Base-by-base conservation (phyloP, 2,888 invertebrate genomes). In the Anthoptus insignis region DNA sequence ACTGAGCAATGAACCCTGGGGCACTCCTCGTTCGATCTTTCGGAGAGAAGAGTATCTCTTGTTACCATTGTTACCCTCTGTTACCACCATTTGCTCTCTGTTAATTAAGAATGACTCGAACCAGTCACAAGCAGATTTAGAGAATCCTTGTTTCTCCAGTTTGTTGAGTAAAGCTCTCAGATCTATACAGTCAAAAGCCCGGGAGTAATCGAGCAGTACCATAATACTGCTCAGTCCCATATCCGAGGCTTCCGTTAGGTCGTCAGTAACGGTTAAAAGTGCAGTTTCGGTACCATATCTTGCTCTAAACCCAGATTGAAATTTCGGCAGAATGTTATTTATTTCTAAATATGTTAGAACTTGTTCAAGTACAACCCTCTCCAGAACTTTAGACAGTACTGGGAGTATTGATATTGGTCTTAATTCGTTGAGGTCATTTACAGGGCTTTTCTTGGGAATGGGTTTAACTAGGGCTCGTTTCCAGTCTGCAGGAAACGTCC, bases 211-310 rank as follows among this genome's bases (percentile, higher is more conserved):
- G 11, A 45, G 5, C 45, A 45, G 45, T 21, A 45, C 45, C 45
- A 45, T 45, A 45, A 45, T 21, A 45, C 45, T 45, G 45, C 45
- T 45, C 45, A 45, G 13, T 21, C 45, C 45, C 45, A 45, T 45
- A 21, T 45, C 45, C 1, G 45, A 45, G 45, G 45, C 21, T 13
- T 45, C 45, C 21, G 45, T 45, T 11, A 45, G 21, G 21, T 45
- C 45, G 21, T 45, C 45, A 21, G 45, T 45, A 1, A 45, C 45
- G 11, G 19, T 19, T 21, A 45, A 21, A 9, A 45, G 45, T 3
- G 45, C 45, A 45, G 45, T 45, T 37, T 37, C 37, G 9, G 37
- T 37, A 11, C 37, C n/a, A n/a, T 37, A 13, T 4, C 27, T 8
- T 27, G 4, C 8, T 32, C 9, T 32, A 9, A 32, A 32, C 7